Base-by-base conservation (phyloP, 1,140 invertebrate species). In the Venustaconcha ellipsiformis region DNA sequence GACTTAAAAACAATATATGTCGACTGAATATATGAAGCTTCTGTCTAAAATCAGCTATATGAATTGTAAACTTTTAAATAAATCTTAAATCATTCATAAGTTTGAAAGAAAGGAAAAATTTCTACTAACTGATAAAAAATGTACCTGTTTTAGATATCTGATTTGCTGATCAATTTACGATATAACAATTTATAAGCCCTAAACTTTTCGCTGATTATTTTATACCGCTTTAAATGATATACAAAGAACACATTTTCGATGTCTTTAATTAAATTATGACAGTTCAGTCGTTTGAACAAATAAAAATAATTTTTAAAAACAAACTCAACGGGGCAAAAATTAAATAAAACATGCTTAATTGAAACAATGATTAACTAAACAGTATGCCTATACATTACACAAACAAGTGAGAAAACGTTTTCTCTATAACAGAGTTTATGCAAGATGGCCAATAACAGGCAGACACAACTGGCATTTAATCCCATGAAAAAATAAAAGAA, bases 181-280 rank as follows among this genome's bases (percentile, higher is more conserved):
- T n/a, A 64, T 20, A 18, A 64, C 13, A 64, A 64, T 30, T 30
- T 64, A 14, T 64, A 14, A 14, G 20, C 14, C 20, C 14, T 30
- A 5, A 20, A 64, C 14, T 0, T 5, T 23, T 15, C 18, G 62
- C 20, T 14, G 18, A 17, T 64, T 14, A 26, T 23, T 30, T 30
- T 15, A 0, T 13, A 23, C 30, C 62, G 20, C 13, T 30, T 23
- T 15, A 23, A 20, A 64, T 14, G 20, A 64, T 15, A 2, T 14
- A 15, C 17, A 14, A 23, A 30, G 62, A n/a, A 64, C 13, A 14
- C 14, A 30, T 14, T 15, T 14, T 15, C 14, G 18, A 64, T 30
- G 11, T 15, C 59, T 69, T 26, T 58, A n/a, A 14, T 23, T 69
- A 57, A 69, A 58, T 30, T 56, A 69, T 69, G 59, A 17, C 59